These are phyloP conservation scores for Tetragnatha versicolor DNA, from an alignment of 1,140 invertebrate genomes.

Conservation along the genomic window DNA sequence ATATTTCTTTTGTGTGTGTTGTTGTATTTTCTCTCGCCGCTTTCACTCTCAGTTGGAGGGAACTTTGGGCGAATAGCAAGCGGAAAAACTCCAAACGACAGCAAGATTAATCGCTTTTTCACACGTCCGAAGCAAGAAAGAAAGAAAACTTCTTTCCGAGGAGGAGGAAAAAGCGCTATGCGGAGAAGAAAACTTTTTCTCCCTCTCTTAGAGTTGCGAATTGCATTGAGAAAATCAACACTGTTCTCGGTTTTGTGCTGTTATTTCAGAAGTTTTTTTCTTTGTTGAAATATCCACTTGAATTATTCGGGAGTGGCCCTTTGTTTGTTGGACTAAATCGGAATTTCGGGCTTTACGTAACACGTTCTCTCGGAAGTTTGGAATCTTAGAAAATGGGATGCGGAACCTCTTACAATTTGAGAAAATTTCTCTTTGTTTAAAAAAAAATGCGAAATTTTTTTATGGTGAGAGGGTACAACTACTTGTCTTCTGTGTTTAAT, in stretches of 20 bases:
- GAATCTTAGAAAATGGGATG: too few relatives aligned
- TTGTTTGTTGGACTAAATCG: too few relatives aligned
- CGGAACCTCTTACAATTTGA: too few relatives aligned
- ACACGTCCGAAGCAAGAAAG: slow-evolving; percentile 31
- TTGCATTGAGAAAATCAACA: slow-evolving; percentile 45
- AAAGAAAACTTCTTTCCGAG: background rate
- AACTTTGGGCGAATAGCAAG: slow-evolving; percentile 49
- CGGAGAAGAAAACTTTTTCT: slow-evolving; percentile 16
- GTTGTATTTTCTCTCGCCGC: slow-evolving; percentile 4
- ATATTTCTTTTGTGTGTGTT: slow-evolving; percentile 29
- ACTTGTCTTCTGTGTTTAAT: too few relatives aligned
- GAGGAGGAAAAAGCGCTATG: background rate
- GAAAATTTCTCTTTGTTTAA: too few relatives aligned
- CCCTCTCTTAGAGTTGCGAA: background rate
- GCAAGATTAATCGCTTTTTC: slow-evolving; percentile 55
- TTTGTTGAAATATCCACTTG: slow-evolving; percentile 3
- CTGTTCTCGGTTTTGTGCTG: background rate
- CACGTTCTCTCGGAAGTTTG: too few relatives aligned
- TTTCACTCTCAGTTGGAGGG: slow-evolving; percentile 12
- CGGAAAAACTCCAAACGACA: slow-evolving; percentile 53
- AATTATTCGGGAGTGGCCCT: background rate
- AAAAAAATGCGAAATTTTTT: too few relatives aligned
- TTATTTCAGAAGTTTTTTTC: background rate
- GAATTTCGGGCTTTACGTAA: too few relatives aligned
- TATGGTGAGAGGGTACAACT: too few relatives aligned